A percentile compares a stretch with the other conserved stretches of the same genome.
Conservation (phyloP, 1,140 invertebrate genomes). For the Drosophila sp. region DNA sequence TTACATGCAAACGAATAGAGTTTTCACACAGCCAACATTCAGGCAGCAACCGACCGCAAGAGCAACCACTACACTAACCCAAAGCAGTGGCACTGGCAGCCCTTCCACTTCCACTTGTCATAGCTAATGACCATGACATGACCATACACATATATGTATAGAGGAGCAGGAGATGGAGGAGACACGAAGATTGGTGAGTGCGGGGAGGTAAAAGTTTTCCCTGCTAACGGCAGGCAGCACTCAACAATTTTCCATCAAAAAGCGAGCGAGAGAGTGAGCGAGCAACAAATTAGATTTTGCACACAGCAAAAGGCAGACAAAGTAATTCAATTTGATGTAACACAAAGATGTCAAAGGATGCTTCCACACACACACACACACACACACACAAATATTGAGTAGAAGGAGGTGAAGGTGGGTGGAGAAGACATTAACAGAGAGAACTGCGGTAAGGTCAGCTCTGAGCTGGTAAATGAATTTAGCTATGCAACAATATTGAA, state of each 20-base stretch:
- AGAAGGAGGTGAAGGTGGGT: neutral
- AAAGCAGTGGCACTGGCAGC: neutral
- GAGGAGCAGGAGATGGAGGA: neutral
- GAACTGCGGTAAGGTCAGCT: slow-evolving; percentile 30
- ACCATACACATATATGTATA: slow-evolving; percentile 23
- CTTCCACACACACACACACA: neutral
- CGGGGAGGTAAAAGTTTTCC: neutral
- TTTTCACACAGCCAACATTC: neutral
- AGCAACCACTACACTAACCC: slow-evolving; percentile 6
- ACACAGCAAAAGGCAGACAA: slow-evolving; percentile 31
- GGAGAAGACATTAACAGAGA: slow-evolving; percentile 23
- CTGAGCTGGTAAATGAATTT: slow-evolving; percentile 48
- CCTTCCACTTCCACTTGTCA: slow-evolving; percentile 20
- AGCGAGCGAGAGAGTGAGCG: neutral
- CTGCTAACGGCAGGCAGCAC: slow-evolving; percentile 4
- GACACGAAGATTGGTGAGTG: neutral
- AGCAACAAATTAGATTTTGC: slow-evolving; percentile 56
- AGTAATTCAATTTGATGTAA: slow-evolving; percentile 50
- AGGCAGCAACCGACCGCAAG: neutral
- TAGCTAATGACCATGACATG: slow-evolving; percentile 48
- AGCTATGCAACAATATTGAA: slow-evolving; percentile 25
- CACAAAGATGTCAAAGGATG: slow-evolving; percentile 36
- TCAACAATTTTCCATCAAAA: slow-evolving; percentile 24
- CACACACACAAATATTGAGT: neutral
- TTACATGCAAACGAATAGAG: slow-evolving; percentile 1